A percentile compares a stretch with the other conserved stretches of the same genome.
Conservation (phyloP, 2,888 invertebrate species). For the Gonocerus acuteangulatus region DNA sequence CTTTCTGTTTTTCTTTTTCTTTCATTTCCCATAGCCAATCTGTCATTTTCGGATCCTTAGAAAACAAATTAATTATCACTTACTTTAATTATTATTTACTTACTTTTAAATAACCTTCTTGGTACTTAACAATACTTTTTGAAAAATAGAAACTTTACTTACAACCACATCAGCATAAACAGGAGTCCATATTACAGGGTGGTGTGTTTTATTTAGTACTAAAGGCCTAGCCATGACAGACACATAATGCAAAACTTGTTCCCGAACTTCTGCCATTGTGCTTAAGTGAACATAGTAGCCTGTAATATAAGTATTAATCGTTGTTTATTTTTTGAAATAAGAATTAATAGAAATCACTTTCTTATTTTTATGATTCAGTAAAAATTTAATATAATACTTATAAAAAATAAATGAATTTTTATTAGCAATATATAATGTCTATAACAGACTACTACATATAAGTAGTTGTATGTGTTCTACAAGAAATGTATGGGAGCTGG, state of each 20-base stretch:
- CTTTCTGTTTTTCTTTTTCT: slow-evolving; percentile 70
- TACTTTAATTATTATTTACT: neutral
- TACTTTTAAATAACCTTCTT: neutral
- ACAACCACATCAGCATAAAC: slow-evolving; percentile 89
- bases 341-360: slow-evolving; percentile 5
- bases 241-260: slow-evolving; percentile 92
- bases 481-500: too few species aligned
- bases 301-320: too few species aligned
- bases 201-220: slow-evolving; percentile 73
- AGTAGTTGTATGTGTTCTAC: too few species aligned
- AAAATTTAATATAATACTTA: slow-evolving; percentile 14
- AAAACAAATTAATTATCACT: neutral
- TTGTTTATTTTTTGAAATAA: slow-evolving; percentile 3
- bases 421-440: too few species aligned
- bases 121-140: neutral
- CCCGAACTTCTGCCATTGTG: slow-evolving; percentile 93
- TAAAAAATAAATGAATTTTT: too few species aligned
- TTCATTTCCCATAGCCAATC: slow-evolving; percentile 84
- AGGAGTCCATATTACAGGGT: slow-evolving; percentile 94
- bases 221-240: slow-evolving; percentile 93
- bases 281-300: slow-evolving; percentile 94
- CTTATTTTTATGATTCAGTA: neutral
- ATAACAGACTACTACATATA: too few species aligned
- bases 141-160: slow-evolving; percentile 41
- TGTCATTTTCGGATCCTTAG: slow-evolving; percentile 68